Evolutionary conservation across 2,888 invertebrate species (phyloP), one percentile per base, ranked within the genome.

Genomic region (Abrostola triplasia): DNA sequence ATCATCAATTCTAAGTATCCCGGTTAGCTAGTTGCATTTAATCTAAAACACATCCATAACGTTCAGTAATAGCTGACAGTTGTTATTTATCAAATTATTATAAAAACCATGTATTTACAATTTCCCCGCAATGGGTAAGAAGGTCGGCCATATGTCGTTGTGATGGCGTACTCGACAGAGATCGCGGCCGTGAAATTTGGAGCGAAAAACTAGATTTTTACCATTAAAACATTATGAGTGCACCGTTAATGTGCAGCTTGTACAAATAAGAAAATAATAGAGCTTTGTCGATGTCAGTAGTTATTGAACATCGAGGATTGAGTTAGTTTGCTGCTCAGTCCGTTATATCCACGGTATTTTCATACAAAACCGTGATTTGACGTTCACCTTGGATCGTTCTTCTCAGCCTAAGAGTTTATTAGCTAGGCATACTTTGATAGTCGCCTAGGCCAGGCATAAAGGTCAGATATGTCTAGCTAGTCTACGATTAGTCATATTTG

Each of bases 161-260:
- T 73, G 53, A 65, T 70, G 64, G 59, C 67, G 75, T 57, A 66
- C 54, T 68, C 63, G 59, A 71, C 74, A 69, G 64, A 76, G 75
- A 86, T 83, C 77, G 71, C 80, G 81, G 78, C 88, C 90, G 88
- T 89, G 89, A 91, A 89, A 90, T 87, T 89, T 79, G 80, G 89
- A 82, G 80, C 90, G 67, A 85, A 88, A 86, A 89, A 85, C 90
- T 90, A 88, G 87, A 86, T 86, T 89, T 84, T 83, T 79, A 78
- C 66, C 81, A 87, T 88, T 85, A 85, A 78, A 75, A 59, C 66
- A 53, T 70, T 63, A 69, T 70, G 24, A 53, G 66, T 63, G 55
- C 54, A 65, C 76, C 67, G 70, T 69, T 78, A 79, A 76, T 76
- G 67, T 76, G 59, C 59, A 63, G 55, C 54, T 67, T 64, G 60